Base-by-base conservation (phyloP, 2,113 vertebrate genomes). In the Phocoena phocoena region DNA sequence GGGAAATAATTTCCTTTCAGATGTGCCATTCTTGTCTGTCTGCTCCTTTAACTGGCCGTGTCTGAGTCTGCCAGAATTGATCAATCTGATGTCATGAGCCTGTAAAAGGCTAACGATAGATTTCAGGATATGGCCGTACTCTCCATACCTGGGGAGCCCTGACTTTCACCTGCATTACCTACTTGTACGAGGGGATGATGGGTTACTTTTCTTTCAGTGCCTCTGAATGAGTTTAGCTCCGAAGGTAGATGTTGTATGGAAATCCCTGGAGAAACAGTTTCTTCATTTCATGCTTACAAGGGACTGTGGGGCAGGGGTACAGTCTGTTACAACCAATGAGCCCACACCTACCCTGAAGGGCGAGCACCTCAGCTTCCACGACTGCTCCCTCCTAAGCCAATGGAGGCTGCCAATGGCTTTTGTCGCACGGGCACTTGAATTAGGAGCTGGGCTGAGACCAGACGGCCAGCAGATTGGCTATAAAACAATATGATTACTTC, bases 401-500 rank as follows among this genome's bases (percentile, higher is more conserved):
- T 50, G 36, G 67, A 18, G 17, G 41, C 36, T 6, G 71, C 28
- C 84, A 36, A 18, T 14, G 71, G 83, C 14, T 92, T 95, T 65
- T 38, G 17, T 53, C 79, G 60, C 36, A 71, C 3, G 2, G 58
- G 1, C 17, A 31, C 74, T 92, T 96, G 83, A 95, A 92, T 95
- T 73, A 82, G 93, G 38, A 90, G 84, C 53, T 60, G 44, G 28
- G 15, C 80, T 77, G 94, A 97, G 92, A 62, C 41, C 11, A 13
- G 1, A 25, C 0, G 6, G 87, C 65, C 65, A 93, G 82, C 68
- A 31, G 58, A 65, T 55, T 12, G 33, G 58, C 55, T 23, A 36
- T 85, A 96, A 96, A 96, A 50, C 81, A 88, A 70, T 60, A 25
- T 73, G 83, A 96, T 76, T 89, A 74, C 74, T 93, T 88, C 77